Conservation (phyloP, 2,113 vertebrate species). For the Struthidea cinerea region DNA sequence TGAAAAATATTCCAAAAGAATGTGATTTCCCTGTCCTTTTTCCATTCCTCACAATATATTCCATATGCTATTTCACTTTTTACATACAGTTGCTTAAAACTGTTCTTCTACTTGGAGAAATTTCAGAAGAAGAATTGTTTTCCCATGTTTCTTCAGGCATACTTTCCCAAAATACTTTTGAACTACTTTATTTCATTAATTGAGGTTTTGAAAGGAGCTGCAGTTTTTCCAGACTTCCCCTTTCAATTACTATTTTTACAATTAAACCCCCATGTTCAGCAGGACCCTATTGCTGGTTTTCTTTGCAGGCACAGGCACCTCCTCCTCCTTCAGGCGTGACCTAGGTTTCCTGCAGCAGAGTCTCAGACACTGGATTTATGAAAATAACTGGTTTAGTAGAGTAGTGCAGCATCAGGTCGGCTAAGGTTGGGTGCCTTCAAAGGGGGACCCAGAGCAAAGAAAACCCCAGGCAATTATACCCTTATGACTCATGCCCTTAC, state of each 20-base stretch:
- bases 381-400: not conserved
- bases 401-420: not conserved
- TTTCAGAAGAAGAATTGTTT: not conserved
- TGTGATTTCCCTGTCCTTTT: not conserved
- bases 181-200: not conserved
- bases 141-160: not conserved
- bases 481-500: not conserved
- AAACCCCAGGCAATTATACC: not conserved
- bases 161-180: not conserved
- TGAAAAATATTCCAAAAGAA: not conserved
- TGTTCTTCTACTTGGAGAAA: not conserved
- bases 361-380: not conserved
- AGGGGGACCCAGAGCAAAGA: not conserved
- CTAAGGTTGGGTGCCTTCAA: not conserved
- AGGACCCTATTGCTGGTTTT: not conserved
- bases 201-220: not conserved
- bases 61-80: not conserved
- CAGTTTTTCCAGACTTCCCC: not conserved
- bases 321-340: fast-evolving
- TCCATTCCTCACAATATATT: not conserved
- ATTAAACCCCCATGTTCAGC: not conserved
- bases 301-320: not conserved
- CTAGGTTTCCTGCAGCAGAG: not conserved
- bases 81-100: not conserved
- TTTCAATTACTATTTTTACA: not conserved